Base-by-base conservation (phyloP, 1,140 invertebrate species). In the Lordiphosa stackelbergi region DNA sequence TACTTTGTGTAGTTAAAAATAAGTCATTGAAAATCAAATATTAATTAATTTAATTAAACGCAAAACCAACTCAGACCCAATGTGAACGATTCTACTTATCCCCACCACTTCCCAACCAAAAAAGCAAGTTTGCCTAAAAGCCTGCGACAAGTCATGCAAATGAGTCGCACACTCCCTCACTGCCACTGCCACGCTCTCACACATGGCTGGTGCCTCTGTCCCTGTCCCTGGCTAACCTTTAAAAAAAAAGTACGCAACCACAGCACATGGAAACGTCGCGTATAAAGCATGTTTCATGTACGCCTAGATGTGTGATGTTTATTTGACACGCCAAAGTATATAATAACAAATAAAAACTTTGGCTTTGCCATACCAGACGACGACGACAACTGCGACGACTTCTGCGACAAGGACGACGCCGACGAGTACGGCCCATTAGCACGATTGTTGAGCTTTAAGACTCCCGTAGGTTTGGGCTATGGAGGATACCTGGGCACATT, bases 311-410 rank as follows among this genome's bases (percentile, higher is more conserved):
- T 83, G 77, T 81, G 77, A 81, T 81, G 77, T 83, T 81, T 83
- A 81, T 81, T 81, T 81, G 77, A 81, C 77, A 81, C 77, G 77
- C 78, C 78, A 81, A 79, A 83, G 77, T 83, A 81, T 83, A 81
- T 77, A 81, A 81, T 83, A 83, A 81, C 77, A 81, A 83, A 83
- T 81, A 81, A 83, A 81, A 81, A 81, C 72, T 81, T 81, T 74
- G 70, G 64, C 72, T 78, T 35, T 79, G 64, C 45, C 63, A 70
- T 54, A 62, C 46, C 57, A 54, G 37, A 47, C 51, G 42, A n/a
- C 31, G 28, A 8, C 51, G 11, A 28, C 6, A 37, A 47, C 47
- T 16, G 4, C n/a, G 47, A 37, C 46, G 34, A 45, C 34, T 36
- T 16, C 51, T 31, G 24, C 35, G 36, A 49, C 52, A 34, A 58